phyloP scores from a whole-genome alignment of 2,113 vertebrate genomes.

The Tupaia tana region DNA sequence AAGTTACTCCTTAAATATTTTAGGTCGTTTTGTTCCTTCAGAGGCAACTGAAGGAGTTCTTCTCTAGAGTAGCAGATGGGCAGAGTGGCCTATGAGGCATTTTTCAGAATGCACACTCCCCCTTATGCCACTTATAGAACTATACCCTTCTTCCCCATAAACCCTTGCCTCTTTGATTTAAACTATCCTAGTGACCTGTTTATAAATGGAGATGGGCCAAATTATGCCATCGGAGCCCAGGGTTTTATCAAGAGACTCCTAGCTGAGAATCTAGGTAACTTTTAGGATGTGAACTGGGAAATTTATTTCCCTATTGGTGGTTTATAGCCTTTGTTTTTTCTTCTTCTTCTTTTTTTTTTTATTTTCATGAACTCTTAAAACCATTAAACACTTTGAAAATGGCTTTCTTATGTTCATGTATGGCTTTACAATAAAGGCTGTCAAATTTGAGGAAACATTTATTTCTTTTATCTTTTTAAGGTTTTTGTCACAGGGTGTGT shows the following conservation, averaged over 20 bases:
- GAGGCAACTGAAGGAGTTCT: background rate
- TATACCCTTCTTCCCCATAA: background rate
- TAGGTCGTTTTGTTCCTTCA: background rate
- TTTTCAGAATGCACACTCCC: background rate
- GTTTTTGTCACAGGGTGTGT: too few relatives aligned
- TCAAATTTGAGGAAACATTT: background rate
- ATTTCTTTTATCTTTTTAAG: too few relatives aligned
- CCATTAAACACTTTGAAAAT: background rate
- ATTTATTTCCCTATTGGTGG: background rate
- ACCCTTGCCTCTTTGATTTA: background rate
- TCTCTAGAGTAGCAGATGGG: background rate
- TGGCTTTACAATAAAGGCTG: background rate
- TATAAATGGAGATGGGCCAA: background rate
- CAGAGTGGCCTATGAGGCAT: background rate
- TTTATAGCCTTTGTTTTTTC: background rate
- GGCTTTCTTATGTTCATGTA: background rate
- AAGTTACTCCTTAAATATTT: background rate
- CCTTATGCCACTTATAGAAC: background rate
- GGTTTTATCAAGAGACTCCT: background rate
- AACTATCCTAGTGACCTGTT: background rate
- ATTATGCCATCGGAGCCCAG: rapidly evolving
- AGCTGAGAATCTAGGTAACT: background rate
- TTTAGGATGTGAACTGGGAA: background rate
- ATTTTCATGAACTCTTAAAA: background rate
- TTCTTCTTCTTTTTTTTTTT: too few relatives aligned